Evolutionary conservation across 2,797 vertebrate genomes (phyloP), one percentile per base, ranked within the genome.

Genomic region (Sternarchorhynchus goeldii): DNA sequence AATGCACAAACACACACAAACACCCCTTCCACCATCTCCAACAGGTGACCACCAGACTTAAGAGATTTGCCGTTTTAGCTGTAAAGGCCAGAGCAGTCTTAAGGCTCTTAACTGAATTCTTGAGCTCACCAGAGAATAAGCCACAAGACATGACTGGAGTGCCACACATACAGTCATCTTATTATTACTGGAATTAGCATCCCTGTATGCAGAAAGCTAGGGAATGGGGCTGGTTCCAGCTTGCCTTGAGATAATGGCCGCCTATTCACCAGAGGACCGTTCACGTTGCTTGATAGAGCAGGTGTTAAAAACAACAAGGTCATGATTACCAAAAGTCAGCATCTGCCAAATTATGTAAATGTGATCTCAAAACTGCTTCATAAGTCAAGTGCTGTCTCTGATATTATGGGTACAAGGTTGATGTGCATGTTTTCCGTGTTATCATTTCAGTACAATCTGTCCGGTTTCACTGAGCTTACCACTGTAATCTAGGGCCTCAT

Each of bases 41-140:
- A 53, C 29, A 32, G 50, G 45, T 73, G 34, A 75, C 34, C 29
- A 58, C 59, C 57, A 76, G 65, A 72, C 73, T 83, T 77, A 72
- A 83, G 21, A 63, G 73, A 75, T 79, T 88, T 86, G 75, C 73
- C 56, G 12, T 67, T 82, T 76, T 83, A 78, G 79, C 39, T 81
- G 66, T 79, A 83, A 87, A 88, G 71, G 76, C 0, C 80, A 78
- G 85, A 78, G 86, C 82, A 84, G n/a, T 84, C 81, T 83, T 53
- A 34, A 67, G 50, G 73, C 21, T 70, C 75, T 85, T 85, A 82
- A 74, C 81, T 8, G n/a, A 85, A 85, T 77, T 85, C 83, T 79
- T 81, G 58, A 78, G 78, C 34, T 74, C 76, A 82, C 6, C 63
- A 21, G 31, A 17, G 18, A 53, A 67, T 64, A 81, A 79, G 45